Evolutionary conservation across 2,797 vertebrate species (phyloP).

Genomic region (Saxicola maurus): DNA sequence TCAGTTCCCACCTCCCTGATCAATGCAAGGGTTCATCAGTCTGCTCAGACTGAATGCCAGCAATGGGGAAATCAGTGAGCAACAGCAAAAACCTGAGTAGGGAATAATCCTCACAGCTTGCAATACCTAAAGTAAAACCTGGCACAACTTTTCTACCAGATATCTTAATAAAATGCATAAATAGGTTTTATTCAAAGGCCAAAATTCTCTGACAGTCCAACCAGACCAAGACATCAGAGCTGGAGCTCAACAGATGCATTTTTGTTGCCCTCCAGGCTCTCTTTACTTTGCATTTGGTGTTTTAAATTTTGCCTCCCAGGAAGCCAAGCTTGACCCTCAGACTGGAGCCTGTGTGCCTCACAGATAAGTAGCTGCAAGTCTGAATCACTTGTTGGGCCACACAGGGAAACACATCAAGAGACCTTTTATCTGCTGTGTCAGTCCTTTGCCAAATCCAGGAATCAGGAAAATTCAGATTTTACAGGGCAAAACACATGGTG

Average conservation of each 20-base stretch:
- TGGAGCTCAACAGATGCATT: fast-evolving
- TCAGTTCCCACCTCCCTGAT: not conserved
- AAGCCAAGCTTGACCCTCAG: not conserved
- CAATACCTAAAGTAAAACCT: not conserved
- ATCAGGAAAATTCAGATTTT: not conserved
- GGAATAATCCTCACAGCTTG: not conserved
- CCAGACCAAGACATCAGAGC: not conserved
- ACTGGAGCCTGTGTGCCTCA: not conserved
- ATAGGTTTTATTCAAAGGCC: not conserved
- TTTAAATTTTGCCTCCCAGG: not conserved
- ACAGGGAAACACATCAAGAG: not conserved
- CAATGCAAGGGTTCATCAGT: not conserved
- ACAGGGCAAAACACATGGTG: not conserved
- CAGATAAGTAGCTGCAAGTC: not conserved
- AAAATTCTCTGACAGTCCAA: not conserved
- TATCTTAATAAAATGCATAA: not conserved
- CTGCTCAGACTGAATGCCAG: not conserved
- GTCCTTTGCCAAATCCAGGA: not conserved
- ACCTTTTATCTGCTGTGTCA: not conserved
- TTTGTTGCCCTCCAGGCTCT: not conserved
- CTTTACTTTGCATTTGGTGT: not conserved
- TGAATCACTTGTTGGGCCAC: not conserved
- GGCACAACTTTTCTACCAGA: not conserved
- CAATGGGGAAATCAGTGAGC: not conserved
- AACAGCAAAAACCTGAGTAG: not conserved